Evolutionary conservation across 1,140 invertebrate species (phyloP), one percentile per base, ranked within the genome.

Genomic region (Chymomyza costata): DNA sequence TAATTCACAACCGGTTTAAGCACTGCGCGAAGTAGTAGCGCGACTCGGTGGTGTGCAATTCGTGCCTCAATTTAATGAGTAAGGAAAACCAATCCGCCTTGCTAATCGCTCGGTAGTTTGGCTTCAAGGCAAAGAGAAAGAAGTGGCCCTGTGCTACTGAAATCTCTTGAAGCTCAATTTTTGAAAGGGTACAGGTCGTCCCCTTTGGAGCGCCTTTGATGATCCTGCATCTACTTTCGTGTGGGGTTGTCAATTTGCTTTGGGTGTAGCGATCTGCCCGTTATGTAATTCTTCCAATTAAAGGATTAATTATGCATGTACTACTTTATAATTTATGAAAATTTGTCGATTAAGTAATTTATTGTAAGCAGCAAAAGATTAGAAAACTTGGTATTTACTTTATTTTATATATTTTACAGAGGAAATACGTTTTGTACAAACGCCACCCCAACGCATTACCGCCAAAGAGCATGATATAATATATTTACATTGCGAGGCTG

Each of bases 401-500:
- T n/a, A n/a, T n/a, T n/a, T n/a, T n/a, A n/a, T n/a, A n/a, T n/a
- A 38, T 3, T 30, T 61, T 60, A 3, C 46, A 91, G 89, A 90
- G 66, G 90, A 91, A 45, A 92, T 94, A 19, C 87, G 89, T 39
- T 91, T 96, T 56, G 65, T 92, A 1, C 90, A 94, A 83, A 86
- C 87, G 21, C 87, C 94, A 34, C 90, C 88, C 15, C 89, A 89
- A 1, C 86, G 87, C 14, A 90, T 95, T 34, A 87, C 89, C 6
- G 91, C 90, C 2, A 87, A 91, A 48, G 90, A 95, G 7, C 90
- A 91, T 57, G 87, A 90, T 49, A 90, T 92, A 57, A 88, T 95
- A 39, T 91, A 90, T 41, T 80, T 98, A 2, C 89, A 91, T 62
- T 98, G 96, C 78, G 89, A 91, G 82, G 95, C 94, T 0, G 88